Evolutionary conservation across 2,113 vertebrate species (phyloP).

Genomic region (Mirza zaza): DNA sequence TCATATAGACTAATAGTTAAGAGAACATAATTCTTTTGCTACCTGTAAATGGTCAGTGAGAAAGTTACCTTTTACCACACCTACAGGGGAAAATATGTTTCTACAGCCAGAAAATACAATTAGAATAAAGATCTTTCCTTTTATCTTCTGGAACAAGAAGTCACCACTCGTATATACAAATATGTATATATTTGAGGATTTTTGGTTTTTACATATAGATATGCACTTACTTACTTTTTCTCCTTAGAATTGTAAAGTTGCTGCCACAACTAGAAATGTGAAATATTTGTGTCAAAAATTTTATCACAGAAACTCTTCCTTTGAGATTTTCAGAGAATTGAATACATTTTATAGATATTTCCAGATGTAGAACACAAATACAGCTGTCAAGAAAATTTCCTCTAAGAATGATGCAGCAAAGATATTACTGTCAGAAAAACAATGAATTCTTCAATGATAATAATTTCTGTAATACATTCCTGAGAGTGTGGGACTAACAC

Average conservation of each 20-base stretch:
- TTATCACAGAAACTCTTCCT: conserved; percentile 57
- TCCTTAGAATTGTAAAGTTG: not conserved
- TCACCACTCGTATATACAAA: not conserved
- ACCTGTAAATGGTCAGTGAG: not conserved
- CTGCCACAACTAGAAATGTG: conserved; percentile 40
- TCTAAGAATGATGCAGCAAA: conserved; percentile 57
- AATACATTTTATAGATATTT: conserved; percentile 64
- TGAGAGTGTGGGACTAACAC: conserved; percentile 35
- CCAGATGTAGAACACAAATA: conserved; percentile 52
- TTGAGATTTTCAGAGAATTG: conserved; percentile 50
- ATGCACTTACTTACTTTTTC: not conserved
- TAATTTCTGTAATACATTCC: conserved; percentile 62
- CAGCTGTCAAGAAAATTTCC: conserved; percentile 63
- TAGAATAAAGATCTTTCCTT: not conserved
- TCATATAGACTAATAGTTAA: not conserved
- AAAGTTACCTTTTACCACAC: conserved; percentile 40
- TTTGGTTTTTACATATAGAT: not conserved
- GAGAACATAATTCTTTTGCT: conserved; percentile 28
- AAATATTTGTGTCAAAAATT: conserved; percentile 58
- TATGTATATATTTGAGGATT: not conserved
- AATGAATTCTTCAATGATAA: conserved; percentile 59
- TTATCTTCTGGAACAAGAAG: conserved; percentile 20
- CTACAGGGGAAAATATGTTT: not conserved
- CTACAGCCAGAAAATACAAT: conserved; percentile 55
- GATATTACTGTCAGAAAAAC: conserved; percentile 58